A percentile compares a stretch with the other conserved stretches of the same genome.
These are phyloP conservation scores for Tenthredo distinguenda DNA, from an alignment of 2,888 invertebrate genomes.

Conservation along the genomic window DNA sequence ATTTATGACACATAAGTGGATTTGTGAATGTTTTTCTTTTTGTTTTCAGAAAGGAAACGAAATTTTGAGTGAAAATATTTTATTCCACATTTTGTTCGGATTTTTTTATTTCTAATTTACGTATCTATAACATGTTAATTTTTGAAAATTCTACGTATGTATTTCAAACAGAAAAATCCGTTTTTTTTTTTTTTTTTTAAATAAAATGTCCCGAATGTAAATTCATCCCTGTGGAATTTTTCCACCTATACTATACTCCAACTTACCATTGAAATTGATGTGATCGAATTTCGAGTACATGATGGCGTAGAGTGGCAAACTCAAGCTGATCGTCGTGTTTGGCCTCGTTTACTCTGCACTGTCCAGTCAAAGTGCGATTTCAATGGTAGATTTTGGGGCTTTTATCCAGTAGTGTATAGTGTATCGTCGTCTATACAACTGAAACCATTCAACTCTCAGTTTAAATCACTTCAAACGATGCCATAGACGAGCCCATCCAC, in stretches of 20 bases:
- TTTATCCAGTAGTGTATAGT: background rate
- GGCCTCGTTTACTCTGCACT: background rate
- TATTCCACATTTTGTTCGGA: too few species aligned
- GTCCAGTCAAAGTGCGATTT: background rate
- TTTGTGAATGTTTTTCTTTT: background rate
- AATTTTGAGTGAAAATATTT: background rate
- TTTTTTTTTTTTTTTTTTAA: too few species aligned
- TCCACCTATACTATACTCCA: background rate
- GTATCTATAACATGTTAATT: too few species aligned
- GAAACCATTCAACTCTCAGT: background rate
- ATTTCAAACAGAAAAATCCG: too few species aligned
- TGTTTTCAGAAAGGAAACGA: background rate
- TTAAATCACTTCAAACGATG: background rate
- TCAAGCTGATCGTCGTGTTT: background rate
- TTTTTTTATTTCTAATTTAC: too few species aligned
- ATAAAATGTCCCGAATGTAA: background rate
- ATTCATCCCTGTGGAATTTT: background rate
- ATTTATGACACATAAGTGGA: background rate
- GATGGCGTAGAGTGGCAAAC: background rate
- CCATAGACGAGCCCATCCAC: background rate
- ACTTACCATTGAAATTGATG: background rate
- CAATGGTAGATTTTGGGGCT: slow-evolving; percentile 5
- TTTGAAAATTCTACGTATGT: too few species aligned
- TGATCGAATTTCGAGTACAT: slow-evolving; percentile 1
- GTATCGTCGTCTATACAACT: background rate